Conservation (phyloP, 2,797 vertebrate genomes). For the Hypotaenidia philippensis region DNA sequence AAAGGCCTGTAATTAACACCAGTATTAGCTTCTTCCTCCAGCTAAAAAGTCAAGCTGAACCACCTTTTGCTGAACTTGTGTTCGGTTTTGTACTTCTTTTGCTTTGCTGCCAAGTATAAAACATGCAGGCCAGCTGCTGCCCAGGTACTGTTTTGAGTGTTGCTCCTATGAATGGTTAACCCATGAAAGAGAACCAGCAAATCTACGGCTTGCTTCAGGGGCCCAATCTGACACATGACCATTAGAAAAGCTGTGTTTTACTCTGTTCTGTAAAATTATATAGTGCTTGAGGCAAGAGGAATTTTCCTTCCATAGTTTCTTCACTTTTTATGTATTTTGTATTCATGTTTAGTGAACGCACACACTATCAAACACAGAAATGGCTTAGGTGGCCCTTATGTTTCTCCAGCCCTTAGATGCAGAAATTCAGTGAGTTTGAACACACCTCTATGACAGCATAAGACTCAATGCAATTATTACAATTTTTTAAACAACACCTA, state of each 20-base stretch:
- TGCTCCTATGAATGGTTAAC: not conserved
- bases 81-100: not conserved
- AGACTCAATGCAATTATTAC: not conserved
- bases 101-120: not conserved
- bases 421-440: not conserved
- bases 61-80: not conserved
- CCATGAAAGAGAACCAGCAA: not conserved
- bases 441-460: not conserved
- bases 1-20: constrained; percentile 44
- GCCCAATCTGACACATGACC: not conserved
- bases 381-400: not conserved
- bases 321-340: not conserved
- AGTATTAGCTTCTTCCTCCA: constrained; percentile 49
- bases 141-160: not conserved
- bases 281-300: not conserved
- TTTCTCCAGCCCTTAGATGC: not conserved
- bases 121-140: not conserved
- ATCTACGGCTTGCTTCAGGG: not conserved
- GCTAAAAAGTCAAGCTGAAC: constrained; percentile 22
- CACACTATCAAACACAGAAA: not conserved
- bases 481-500: not conserved
- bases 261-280: not conserved
- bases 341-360: not conserved
- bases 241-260: not conserved
- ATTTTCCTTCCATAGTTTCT: not conserved